These are phyloP conservation scores for Sebastes itinus DNA, from an alignment of 2,797 vertebrate genomes.

Conservation along the genomic window DNA sequence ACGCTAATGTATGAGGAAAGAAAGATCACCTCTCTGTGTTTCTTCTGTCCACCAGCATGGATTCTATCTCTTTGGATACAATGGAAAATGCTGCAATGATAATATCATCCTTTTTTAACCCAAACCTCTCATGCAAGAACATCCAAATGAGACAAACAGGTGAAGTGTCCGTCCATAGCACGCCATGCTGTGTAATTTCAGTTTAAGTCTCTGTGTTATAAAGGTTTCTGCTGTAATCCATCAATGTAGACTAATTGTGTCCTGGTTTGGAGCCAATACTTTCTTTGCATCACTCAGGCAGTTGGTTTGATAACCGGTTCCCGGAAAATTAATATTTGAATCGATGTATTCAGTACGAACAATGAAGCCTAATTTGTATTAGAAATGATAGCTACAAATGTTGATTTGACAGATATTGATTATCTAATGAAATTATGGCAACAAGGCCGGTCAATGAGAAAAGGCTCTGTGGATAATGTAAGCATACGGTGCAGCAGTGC, in stretches of 20 bases:
- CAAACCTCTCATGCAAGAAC: conserved; percentile 4
- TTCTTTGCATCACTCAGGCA: conserved; percentile 16
- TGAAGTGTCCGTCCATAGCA: not conserved
- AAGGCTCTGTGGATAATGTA: conserved; percentile 8
- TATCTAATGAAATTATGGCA: conserved; percentile 36
- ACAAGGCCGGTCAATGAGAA: conserved; percentile 12
- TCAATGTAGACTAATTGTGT: conserved; percentile 15
- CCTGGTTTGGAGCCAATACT: conserved; percentile 15
- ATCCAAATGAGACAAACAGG: conserved; percentile 6
- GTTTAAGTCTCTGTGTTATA: conserved; percentile 9
- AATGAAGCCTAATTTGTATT: conserved; percentile 15
- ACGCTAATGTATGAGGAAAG: conserved; percentile 12
- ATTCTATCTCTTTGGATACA: conserved; percentile 14
- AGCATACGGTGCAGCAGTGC: not conserved
- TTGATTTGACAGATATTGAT: conserved; percentile 59
- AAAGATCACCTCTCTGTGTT: conserved; percentile 13
- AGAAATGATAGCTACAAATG: conserved; percentile 40
- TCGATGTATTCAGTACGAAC: conserved; percentile 19
- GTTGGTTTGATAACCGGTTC: conserved; percentile 25
- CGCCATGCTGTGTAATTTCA: not conserved
- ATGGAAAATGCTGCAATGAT: not conserved
- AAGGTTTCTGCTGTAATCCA: conserved; percentile 32
- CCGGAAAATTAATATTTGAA: conserved; percentile 28
- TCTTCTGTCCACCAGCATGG: not conserved
- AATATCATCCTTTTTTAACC: conserved; percentile 9